These are phyloP conservation scores for Coelopa pilipes DNA, from an alignment of 2,888 invertebrate species.

Conservation along the genomic window DNA sequence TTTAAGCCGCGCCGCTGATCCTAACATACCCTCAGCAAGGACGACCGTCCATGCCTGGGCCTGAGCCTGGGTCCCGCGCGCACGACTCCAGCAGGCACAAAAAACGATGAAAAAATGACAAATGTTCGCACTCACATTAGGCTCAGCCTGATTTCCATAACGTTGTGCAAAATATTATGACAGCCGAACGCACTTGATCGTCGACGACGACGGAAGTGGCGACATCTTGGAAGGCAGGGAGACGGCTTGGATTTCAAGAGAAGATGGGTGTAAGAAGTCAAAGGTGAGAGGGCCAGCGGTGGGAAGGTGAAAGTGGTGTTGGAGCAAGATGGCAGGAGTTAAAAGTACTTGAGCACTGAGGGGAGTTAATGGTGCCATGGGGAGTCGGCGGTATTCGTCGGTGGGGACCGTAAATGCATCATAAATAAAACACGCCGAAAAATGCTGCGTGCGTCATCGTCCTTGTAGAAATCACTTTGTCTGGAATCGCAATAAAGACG, in stretches of 20 bases:
- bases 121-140: constrained; percentile 63
- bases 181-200: constrained; percentile 5
- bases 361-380: too few species aligned
- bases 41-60: neutral
- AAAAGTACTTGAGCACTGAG: too few species aligned
- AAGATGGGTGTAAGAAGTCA: too few species aligned
- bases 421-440: constrained; percentile 30
- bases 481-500: neutral
- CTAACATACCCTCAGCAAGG: neutral
- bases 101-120: constrained; percentile 52
- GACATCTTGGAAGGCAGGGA: constrained; percentile 4
- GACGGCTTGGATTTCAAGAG: too few species aligned
- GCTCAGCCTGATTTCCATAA: constrained; percentile 51
- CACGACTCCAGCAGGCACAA: neutral
- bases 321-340: too few species aligned
- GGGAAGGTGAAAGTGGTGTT: too few species aligned
- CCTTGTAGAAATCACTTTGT: constrained; percentile 3
- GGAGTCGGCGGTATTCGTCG: neutral
- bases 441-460: neutral
- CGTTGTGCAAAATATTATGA: constrained; percentile 23
- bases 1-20: constrained; percentile 4
- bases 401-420: constrained; percentile 8
- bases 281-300: too few species aligned
- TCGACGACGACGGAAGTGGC: constrained; percentile 4
- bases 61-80: neutral